Conservation (phyloP, 2,888 invertebrate genomes). For the Branchinecta sandiegonensis region DNA sequence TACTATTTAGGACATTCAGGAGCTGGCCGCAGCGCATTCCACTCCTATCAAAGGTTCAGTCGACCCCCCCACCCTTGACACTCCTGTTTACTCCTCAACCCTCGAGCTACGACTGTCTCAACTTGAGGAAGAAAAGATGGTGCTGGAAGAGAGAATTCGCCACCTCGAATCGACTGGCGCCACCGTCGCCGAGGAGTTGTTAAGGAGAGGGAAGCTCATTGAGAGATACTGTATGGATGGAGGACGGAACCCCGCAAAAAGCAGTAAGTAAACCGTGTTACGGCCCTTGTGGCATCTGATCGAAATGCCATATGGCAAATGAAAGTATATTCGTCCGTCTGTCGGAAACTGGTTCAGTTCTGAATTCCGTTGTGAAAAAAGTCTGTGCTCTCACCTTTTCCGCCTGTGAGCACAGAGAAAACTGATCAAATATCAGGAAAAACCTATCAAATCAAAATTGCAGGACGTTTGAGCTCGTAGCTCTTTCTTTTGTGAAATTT, state of each 20-base stretch:
- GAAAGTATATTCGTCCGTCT: neutral
- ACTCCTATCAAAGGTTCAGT: neutral
- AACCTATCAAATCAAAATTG: too few species aligned
- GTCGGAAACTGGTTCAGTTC: neutral
- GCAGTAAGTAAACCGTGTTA: neutral
- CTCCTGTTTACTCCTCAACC: neutral
- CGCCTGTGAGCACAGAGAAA: too few species aligned
- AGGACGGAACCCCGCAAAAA: slow-evolving; percentile 30
- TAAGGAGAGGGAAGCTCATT: slow-evolving; percentile 37
- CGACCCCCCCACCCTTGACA: neutral
- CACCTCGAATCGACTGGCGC: slow-evolving; percentile 38
- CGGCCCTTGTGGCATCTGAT: neutral
- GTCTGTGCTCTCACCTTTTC: too few species aligned
- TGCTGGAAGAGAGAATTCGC: slow-evolving; percentile 37
- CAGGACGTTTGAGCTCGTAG: neutral
- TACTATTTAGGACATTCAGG: neutral
- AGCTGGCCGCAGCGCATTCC: neutral
- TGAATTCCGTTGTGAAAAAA: neutral
- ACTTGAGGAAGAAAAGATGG: slow-evolving; percentile 38
- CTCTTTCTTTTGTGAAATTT: neutral
- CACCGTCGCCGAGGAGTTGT: slow-evolving; percentile 39
- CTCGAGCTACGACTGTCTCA: slow-evolving; percentile 32
- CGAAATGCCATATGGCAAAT: neutral
- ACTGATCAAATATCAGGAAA: too few species aligned
- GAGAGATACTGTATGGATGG: slow-evolving; percentile 39